phyloP scores from a whole-genome alignment of 2,797 vertebrate genomes.

The Falco rusticolus region DNA sequence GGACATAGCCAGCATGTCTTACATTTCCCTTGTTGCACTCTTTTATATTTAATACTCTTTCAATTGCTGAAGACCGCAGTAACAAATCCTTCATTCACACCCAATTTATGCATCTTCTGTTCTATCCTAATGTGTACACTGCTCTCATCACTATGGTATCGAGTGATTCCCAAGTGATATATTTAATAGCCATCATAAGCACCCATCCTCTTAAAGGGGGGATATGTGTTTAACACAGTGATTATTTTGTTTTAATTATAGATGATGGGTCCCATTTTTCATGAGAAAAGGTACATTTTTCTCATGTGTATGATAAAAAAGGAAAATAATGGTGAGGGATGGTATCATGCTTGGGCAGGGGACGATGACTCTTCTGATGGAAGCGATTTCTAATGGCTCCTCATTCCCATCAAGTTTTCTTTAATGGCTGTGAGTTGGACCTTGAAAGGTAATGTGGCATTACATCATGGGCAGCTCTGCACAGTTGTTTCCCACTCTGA shows the following conservation, averaged over 20 bases:
- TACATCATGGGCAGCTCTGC: neutral
- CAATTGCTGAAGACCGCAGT: neutral
- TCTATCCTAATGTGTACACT: neutral
- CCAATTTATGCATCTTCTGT: neutral
- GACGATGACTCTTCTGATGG: neutral
- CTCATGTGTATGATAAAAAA: neutral
- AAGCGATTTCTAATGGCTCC: neutral
- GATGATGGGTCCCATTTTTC: neutral
- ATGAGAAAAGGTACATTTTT: neutral
- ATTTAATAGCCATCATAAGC: neutral
- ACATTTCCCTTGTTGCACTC: neutral
- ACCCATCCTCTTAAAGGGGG: neutral
- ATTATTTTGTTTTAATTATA: neutral
- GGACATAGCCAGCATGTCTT: rapidly evolving
- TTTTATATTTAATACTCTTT: neutral
- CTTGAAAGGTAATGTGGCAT: neutral
- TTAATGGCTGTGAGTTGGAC: neutral
- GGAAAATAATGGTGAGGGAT: neutral
- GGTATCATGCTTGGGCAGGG: neutral
- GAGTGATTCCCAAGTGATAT: neutral
- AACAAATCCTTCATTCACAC: neutral
- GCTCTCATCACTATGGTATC: neutral
- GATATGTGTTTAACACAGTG: neutral
- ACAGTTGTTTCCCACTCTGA: neutral
- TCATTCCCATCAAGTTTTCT: neutral